Conservation (phyloP, 2,888 invertebrate species). For the Coelinius sp. region DNA sequence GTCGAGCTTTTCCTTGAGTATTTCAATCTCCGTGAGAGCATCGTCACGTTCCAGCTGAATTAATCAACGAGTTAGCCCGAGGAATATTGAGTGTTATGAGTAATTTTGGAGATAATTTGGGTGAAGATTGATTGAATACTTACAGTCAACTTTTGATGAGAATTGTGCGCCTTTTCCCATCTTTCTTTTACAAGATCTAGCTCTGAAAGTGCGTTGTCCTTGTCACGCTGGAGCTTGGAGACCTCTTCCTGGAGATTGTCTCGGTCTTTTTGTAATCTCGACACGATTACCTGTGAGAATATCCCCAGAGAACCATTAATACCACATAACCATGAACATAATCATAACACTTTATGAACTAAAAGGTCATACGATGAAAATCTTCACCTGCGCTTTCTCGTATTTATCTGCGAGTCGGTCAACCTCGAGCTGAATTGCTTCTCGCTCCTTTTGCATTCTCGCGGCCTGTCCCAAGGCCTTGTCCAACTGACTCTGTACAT, state of each 20-base stretch:
- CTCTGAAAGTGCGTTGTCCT: constrained; percentile 88
- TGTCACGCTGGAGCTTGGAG: constrained; percentile 86
- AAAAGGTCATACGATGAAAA: background rate
- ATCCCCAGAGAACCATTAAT: constrained; percentile 10
- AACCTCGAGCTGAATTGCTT: constrained; percentile 85
- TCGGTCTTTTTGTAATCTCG: constrained; percentile 89
- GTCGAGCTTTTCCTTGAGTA: constrained; percentile 91
- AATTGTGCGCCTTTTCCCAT: constrained; percentile 88
- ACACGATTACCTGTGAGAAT: constrained; percentile 76
- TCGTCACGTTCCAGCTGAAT: constrained; percentile 88
- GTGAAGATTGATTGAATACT: constrained; percentile 45
- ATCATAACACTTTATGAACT: background rate
- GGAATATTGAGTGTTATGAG: background rate
- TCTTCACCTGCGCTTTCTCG: constrained; percentile 87
- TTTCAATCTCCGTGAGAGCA: constrained; percentile 86
- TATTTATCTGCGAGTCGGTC: constrained; percentile 90
- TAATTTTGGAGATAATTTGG: background rate
- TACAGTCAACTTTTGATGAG: constrained; percentile 88
- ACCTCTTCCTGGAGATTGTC: constrained; percentile 87
- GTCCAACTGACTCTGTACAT: constrained; percentile 90
- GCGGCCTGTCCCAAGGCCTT: constrained; percentile 90
- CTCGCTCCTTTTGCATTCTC: constrained; percentile 91
- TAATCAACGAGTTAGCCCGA: background rate
- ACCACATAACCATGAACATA: background rate
- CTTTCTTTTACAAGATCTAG: constrained; percentile 88